phyloP scores from a whole-genome alignment of 2,797 vertebrate species.

The Epinephelus coioides region DNA sequence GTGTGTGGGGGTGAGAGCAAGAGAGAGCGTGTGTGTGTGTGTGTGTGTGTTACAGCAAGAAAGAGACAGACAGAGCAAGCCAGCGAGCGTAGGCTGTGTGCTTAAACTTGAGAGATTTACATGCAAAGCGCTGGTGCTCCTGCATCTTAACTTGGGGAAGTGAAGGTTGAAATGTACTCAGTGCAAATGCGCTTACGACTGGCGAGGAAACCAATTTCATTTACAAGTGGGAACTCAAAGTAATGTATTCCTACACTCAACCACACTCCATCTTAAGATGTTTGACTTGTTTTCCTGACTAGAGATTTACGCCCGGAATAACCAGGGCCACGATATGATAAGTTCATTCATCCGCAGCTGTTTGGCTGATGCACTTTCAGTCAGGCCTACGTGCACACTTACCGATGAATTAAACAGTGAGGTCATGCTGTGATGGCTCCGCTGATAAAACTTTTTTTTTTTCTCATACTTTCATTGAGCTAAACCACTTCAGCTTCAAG shows the following conservation, averaged over 20 bases:
- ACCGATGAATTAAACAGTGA: conserved; percentile 26
- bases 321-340: conserved; percentile 46
- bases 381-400: conserved; percentile 3
- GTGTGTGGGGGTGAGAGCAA: conserved; percentile 20
- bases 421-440: conserved; percentile 26
- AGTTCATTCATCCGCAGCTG: conserved; percentile 58
- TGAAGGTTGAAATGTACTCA: conserved; percentile 83
- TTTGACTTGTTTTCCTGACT: conserved; percentile 74
- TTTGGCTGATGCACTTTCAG: conserved; percentile 47
- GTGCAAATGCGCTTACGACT: conserved; percentile 81
- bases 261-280: conserved; percentile 68
- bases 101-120: conserved; percentile 83
- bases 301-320: conserved; percentile 65
- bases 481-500: conserved; percentile 17
- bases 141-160: conserved; percentile 82
- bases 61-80: conserved; percentile 61
- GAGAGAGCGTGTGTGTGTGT: not conserved
- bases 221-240: conserved; percentile 78
- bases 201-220: conserved; percentile 82
- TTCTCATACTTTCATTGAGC: not conserved
- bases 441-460: conserved; percentile 14
- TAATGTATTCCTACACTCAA: conserved; percentile 73
- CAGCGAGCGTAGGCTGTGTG: conserved; percentile 78
- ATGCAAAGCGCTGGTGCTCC: conserved; percentile 78
- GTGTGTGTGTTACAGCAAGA: conserved; percentile 48